Evolutionary conservation across 2,797 vertebrate genomes (phyloP).

Genomic region (Varecia variegata): DNA sequence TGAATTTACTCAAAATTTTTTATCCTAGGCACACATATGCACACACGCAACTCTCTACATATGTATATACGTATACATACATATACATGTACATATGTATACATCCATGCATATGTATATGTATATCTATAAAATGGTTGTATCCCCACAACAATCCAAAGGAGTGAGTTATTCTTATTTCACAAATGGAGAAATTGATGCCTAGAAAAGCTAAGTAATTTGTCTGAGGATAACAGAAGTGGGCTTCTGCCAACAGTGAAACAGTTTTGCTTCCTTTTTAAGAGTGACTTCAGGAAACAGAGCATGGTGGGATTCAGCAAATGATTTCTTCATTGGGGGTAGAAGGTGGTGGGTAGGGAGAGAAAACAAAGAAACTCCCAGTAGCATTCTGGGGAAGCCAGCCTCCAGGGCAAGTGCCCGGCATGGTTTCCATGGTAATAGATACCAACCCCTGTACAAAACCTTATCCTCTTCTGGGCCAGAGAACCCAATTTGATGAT

Average conservation of each 20-base stretch:
- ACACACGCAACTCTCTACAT: neutral
- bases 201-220: neutral
- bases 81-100: neutral
- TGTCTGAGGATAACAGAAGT: neutral
- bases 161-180: neutral
- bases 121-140: neutral
- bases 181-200: neutral
- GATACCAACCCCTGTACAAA: neutral
- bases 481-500: neutral
- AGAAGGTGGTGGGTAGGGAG: neutral
- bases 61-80: neutral
- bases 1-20: neutral
- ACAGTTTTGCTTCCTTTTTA: neutral
- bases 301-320: neutral
- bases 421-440: conserved; percentile 6
- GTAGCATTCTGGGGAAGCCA: neutral
- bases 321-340: neutral
- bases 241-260: neutral
- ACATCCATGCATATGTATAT: too few species aligned
- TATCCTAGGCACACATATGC: neutral
- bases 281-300: neutral
- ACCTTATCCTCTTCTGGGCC: neutral
- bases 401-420: neutral
- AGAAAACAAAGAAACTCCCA: neutral
- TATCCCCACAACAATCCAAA: neutral